phyloP scores from a whole-genome alignment of 1,140 invertebrate genomes.

The Hypsibius dujardini region DNA sequence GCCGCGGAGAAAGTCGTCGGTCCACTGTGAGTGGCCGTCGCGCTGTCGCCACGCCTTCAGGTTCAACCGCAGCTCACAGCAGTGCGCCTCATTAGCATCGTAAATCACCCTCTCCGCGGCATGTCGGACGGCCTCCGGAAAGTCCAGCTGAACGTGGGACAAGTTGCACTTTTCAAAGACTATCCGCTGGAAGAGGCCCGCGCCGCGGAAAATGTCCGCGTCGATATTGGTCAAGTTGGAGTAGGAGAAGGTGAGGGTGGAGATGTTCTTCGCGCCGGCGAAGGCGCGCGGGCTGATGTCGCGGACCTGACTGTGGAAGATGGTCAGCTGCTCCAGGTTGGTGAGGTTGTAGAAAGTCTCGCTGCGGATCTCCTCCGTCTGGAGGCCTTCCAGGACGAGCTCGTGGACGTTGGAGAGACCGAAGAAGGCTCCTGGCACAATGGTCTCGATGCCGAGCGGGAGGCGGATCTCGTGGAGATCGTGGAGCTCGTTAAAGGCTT shows the following conservation, averaged over 20 bases:
- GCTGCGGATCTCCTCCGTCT: background rate
- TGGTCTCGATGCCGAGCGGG: conserved; percentile 1
- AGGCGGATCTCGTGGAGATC: background rate
- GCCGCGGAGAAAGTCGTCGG: background rate
- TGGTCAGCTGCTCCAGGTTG: background rate
- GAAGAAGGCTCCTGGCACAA: background rate
- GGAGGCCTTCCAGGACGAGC: background rate
- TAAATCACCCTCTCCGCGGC: background rate
- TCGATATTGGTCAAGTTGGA: background rate
- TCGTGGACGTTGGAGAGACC: background rate
- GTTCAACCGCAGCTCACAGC: background rate
- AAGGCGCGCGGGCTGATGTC: conserved; percentile 2
- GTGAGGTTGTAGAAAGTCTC: conserved; percentile 10
- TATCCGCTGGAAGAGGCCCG: background rate
- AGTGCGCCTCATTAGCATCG: conserved; percentile 1
- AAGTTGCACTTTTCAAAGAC: background rate
- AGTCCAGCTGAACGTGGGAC: background rate
- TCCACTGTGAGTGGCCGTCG: background rate
- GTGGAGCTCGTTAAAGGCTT: background rate
- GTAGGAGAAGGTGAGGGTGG: background rate
- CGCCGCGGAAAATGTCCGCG: background rate
- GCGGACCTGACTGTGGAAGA: background rate
- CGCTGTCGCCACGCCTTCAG: background rate
- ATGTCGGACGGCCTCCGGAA: background rate
- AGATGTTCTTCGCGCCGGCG: background rate